phyloP scores from a whole-genome alignment of 2,113 vertebrate genomes.

The Genyomyrus donnyi region DNA sequence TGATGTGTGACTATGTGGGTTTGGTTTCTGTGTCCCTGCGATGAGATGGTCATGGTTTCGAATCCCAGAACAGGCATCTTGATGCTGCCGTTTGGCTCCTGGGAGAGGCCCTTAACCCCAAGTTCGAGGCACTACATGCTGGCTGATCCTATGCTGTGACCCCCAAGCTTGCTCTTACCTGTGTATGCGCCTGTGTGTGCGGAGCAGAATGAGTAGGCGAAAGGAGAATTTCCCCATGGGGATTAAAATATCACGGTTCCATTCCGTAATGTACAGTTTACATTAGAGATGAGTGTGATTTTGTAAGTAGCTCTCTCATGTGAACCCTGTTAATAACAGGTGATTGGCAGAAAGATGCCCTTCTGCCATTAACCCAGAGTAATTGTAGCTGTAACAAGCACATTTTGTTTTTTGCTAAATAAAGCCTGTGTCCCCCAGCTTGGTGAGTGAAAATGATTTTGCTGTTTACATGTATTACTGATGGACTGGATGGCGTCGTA shows the following conservation, averaged over 20 bases:
- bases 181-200: background rate
- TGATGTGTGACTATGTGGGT: background rate
- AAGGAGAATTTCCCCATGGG: background rate
- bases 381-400: background rate
- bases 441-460: background rate
- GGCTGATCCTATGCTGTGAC: background rate
- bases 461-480: background rate
- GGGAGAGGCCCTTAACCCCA: background rate
- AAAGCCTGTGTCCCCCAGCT: background rate
- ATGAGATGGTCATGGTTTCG: background rate
- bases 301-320: background rate
- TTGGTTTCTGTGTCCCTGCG: background rate
- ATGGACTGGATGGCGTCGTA: background rate
- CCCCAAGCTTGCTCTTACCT: background rate
- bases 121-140: background rate
- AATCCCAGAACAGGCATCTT: background rate
- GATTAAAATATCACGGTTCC: background rate
- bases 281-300: background rate
- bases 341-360: background rate
- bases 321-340: background rate
- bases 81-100: background rate
- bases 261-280: background rate
- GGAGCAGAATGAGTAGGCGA: background rate
- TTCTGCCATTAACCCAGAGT: background rate
- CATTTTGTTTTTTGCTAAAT: background rate